These are phyloP conservation scores for Lepidurus packardi DNA, from an alignment of 1,140 invertebrate genomes.

Conservation along the genomic window DNA sequence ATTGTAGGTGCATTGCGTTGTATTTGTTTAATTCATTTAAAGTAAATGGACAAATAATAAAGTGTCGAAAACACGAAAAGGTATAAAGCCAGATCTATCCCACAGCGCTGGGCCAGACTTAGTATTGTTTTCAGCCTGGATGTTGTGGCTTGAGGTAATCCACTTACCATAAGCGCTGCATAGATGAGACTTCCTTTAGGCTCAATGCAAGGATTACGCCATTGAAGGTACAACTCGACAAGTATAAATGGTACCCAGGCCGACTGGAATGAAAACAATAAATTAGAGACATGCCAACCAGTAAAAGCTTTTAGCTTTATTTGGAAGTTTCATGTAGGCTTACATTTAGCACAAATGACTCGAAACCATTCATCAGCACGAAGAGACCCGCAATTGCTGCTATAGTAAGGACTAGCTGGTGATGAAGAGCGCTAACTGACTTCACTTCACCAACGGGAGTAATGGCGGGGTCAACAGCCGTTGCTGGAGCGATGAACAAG, in stretches of 20 bases:
- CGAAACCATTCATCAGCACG: neutral
- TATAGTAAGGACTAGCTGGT: neutral
- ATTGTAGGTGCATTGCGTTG: neutral
- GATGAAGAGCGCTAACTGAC: neutral
- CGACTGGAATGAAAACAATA: neutral
- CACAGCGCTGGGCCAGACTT: neutral
- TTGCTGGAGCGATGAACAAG: neutral
- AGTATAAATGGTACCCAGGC: neutral
- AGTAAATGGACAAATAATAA: neutral
- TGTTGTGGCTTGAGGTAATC: neutral
- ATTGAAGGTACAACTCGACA: neutral
- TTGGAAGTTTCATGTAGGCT: neutral
- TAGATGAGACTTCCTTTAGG: neutral
- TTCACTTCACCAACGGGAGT: neutral
- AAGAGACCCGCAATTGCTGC: neutral
- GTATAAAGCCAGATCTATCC: neutral
- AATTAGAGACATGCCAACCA: too few species aligned
- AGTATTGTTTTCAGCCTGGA: neutral
- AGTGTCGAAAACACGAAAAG: neutral
- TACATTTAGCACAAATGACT: neutral
- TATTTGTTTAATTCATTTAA: neutral
- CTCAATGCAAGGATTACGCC: neutral
- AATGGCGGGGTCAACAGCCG: neutral
- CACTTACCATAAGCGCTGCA: neutral
- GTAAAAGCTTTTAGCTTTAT: too few species aligned